Evolutionary conservation across 2,113 vertebrate species (phyloP).

Genomic region (Lepus timidus): DNA sequence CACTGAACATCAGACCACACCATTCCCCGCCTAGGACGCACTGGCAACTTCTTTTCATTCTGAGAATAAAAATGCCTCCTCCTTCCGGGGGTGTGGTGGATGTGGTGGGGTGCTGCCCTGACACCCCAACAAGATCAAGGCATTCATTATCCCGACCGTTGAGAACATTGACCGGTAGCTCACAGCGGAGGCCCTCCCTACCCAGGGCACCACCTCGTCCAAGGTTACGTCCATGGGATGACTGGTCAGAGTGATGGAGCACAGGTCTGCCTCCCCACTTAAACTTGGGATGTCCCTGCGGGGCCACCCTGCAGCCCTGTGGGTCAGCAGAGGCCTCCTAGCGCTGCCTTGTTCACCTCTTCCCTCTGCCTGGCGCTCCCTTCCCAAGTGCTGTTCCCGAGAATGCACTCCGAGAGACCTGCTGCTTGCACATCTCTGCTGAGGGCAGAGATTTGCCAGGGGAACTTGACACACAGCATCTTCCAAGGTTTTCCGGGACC

Average conservation of each 20-base stretch:
- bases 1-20: background rate
- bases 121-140: background rate
- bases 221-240: background rate
- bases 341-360: fast-evolving
- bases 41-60: background rate
- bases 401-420: background rate
- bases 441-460: background rate
- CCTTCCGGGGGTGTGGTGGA: fast-evolving
- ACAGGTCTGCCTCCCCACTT: background rate
- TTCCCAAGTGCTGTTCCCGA: background rate
- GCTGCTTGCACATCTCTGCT: background rate
- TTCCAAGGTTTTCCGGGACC: background rate
- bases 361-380: background rate
- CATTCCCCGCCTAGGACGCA: background rate
- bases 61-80: background rate
- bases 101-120: background rate
- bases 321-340: background rate
- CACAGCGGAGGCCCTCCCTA: background rate
- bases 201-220: background rate
- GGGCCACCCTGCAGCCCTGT: fast-evolving
- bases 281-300: background rate
- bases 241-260: fast-evolving
- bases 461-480: fast-evolving
- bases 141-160: background rate
- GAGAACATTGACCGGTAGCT: background rate